Conservation (phyloP, 2,113 vertebrate species). For the Hyla sarda region DNA sequence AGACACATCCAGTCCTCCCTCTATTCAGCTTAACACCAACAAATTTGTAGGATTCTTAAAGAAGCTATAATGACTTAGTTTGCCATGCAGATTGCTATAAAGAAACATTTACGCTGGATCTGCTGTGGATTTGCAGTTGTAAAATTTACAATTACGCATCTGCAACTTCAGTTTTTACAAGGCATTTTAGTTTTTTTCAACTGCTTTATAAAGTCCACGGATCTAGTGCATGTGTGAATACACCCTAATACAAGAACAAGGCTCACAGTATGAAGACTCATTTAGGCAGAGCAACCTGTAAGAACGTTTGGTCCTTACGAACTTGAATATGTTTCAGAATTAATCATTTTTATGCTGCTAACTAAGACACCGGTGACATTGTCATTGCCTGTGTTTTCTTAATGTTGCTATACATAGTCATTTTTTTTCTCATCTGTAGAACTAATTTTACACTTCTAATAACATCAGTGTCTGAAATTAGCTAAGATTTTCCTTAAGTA, state of each 20-base stretch:
- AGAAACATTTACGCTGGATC: no score
- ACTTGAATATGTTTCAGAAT: conserved; percentile 2
- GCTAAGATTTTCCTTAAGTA: conserved; percentile 33
- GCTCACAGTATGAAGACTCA: neutral
- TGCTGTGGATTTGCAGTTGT: no score
- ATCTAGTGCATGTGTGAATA: no score
- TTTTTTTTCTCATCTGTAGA: conserved; percentile 55
- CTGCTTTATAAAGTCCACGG: no score
- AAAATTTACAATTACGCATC: no score
- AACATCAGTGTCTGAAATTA: conserved; percentile 37
- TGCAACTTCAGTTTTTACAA: no score
- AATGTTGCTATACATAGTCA: conserved; percentile 12
- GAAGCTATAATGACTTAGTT: neutral
- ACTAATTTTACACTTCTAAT: conserved; percentile 50
- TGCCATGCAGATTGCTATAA: neutral
- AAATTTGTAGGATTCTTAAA: neutral
- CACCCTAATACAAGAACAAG: neutral
- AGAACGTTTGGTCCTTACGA: neutral
- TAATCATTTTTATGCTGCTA: neutral
- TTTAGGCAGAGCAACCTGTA: neutral
- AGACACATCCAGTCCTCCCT: no score
- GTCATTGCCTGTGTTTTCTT: neutral
- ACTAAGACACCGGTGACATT: neutral
- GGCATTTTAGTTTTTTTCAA: no score
- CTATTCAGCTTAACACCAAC: no score